A percentile compares a stretch with the other conserved stretches of the same genome.
These are phyloP conservation scores for Tuta absoluta DNA, from an alignment of 2,888 invertebrate species.

Conservation along the genomic window DNA sequence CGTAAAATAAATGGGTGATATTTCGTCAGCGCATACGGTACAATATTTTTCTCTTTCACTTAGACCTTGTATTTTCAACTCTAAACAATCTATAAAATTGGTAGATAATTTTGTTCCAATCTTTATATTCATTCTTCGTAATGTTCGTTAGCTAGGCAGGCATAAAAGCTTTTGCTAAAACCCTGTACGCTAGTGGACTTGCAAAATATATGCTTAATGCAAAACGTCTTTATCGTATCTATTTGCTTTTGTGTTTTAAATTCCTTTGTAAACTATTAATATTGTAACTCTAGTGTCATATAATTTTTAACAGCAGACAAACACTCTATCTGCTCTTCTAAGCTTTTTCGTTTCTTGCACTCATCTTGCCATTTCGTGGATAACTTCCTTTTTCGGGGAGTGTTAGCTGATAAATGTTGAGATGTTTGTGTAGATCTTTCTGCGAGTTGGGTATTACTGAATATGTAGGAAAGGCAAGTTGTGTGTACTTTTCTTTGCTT, in stretches of 20 bases:
- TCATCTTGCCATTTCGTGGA: background rate
- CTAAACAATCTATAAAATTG: background rate
- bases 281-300: constrained; percentile 14
- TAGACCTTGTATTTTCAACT: background rate
- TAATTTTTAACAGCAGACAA: background rate
- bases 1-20: constrained; percentile 37
- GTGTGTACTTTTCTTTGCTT: background rate
- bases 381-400: constrained; percentile 20
- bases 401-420: constrained; percentile 1
- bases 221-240: constrained; percentile 29
- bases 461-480: background rate
- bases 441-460: background rate
- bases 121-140: background rate
- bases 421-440: constrained; percentile 19
- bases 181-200: constrained; percentile 29
- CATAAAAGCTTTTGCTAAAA: constrained; percentile 22
- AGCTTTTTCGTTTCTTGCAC: background rate
- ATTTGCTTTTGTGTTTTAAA: constrained; percentile 18
- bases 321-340: background rate
- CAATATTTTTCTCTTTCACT: constrained; percentile 37
- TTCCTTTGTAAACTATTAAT: constrained; percentile 13
- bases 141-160: constrained; percentile 25
- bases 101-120: background rate
- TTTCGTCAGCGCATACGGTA: constrained; percentile 32
- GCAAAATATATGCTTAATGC: constrained; percentile 30